These are phyloP conservation scores for Fundulus diaphanus DNA, from an alignment of 2,797 vertebrate species.

Conservation along the genomic window DNA sequence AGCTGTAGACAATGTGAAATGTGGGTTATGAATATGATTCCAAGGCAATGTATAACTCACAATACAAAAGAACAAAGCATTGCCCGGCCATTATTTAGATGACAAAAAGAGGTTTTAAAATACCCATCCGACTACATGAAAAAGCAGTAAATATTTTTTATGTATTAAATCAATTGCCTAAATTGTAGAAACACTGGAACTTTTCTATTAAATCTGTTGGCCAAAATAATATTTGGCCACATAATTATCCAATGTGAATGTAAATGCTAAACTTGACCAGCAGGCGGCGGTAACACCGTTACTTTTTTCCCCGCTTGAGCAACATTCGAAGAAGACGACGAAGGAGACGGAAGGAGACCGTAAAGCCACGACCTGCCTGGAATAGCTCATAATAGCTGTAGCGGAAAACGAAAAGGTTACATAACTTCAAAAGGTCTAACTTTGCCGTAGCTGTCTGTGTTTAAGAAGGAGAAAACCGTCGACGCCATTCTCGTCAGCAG, in stretches of 20 bases:
- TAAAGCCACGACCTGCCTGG: constrained; percentile 58
- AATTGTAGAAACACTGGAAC: no score
- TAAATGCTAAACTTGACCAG: background rate
- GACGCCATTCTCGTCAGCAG: constrained; percentile 23
- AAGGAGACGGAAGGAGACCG: constrained; percentile 46
- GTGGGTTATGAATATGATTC: no score
- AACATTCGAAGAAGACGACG: constrained; percentile 7
- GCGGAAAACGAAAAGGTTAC: constrained; percentile 42
- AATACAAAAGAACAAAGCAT: no score
- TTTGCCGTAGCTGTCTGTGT: constrained; percentile 19
- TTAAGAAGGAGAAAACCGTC: constrained; percentile 15
- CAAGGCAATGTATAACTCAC: no score
- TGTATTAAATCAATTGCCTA: no score
- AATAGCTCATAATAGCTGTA: constrained; percentile 9
- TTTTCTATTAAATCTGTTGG: background rate
- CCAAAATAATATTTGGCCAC: background rate
- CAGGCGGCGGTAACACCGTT: constrained; percentile 20
- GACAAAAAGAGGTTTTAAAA: no score
- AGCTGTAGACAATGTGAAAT: no score
- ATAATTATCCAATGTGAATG: no score
- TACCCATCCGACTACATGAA: no score
- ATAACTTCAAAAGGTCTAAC: constrained; percentile 44
- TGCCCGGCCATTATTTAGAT: no score
- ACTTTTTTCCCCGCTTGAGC: background rate
- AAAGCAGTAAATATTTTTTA: no score